These are phyloP conservation scores for Tupiocoris notatus DNA, from an alignment of 2,888 invertebrate species.

Conservation along the genomic window DNA sequence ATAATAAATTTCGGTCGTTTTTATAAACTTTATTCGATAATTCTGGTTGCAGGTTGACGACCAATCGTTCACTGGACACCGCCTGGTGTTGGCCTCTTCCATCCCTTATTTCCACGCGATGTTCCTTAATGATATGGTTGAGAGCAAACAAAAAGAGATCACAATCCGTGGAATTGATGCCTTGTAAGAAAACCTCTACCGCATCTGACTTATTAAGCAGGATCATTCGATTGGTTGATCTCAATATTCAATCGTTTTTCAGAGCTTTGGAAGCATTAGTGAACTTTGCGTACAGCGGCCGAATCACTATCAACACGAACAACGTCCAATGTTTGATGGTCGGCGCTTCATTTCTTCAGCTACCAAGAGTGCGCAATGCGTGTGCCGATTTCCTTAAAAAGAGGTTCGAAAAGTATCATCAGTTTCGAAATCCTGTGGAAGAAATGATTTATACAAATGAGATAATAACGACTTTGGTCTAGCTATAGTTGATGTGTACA, in stretches of 20 bases:
- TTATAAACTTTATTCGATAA: too few relatives aligned
- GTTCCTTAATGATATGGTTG: slow-evolving; percentile 87
- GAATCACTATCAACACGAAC: slow-evolving; percentile 70
- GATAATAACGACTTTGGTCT: too few relatives aligned
- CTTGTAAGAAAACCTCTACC: slow-evolving; percentile 57
- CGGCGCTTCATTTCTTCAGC: slow-evolving; percentile 77
- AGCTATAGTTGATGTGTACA: too few relatives aligned
- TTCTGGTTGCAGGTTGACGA: slow-evolving; percentile 72
- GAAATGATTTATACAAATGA: too few relatives aligned
- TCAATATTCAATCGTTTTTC: too few relatives aligned
- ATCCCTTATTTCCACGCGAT: slow-evolving; percentile 89
- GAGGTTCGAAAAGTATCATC: slow-evolving; percentile 60
- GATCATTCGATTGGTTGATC: too few relatives aligned
- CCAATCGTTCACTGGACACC: slow-evolving; percentile 74
- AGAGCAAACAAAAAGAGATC: slow-evolving; percentile 76
- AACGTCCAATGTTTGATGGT: slow-evolving; percentile 84
- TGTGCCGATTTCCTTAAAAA: slow-evolving; percentile 78
- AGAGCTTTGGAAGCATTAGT: slow-evolving; percentile 78
- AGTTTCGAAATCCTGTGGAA: too few relatives aligned
- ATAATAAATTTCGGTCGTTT: too few relatives aligned
- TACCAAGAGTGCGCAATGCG: slow-evolving; percentile 75
- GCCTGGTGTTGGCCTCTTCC: slow-evolving; percentile 78
- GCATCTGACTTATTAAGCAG: neutral
- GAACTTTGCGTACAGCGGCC: slow-evolving; percentile 81
- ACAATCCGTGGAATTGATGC: slow-evolving; percentile 79